phyloP scores from a whole-genome alignment of 2,797 vertebrate genomes.

The Gobio occitaniae region DNA sequence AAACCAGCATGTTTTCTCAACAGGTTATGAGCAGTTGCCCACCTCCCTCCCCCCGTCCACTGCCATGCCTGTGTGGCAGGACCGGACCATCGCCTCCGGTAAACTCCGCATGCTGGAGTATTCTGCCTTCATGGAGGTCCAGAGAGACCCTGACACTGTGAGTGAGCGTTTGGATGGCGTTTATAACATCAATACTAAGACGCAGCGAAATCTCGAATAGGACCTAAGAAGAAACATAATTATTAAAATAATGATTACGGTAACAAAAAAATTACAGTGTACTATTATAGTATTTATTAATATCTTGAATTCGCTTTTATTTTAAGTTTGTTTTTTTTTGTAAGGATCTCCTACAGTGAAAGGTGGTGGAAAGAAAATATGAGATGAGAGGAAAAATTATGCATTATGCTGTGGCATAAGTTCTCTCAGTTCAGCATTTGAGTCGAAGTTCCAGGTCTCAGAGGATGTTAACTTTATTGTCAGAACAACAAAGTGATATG shows the following conservation, averaged over 20 bases:
- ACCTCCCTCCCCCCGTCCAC: slow-evolving; percentile 85
- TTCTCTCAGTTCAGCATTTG: too few species aligned
- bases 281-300: too few species aligned
- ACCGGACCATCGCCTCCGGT: slow-evolving; percentile 91
- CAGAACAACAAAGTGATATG: too few species aligned
- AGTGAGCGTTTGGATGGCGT: background rate
- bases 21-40: slow-evolving; percentile 90
- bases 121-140: slow-evolving; percentile 94
- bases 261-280: too few species aligned
- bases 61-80: slow-evolving; percentile 91
- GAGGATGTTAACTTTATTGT: too few species aligned
- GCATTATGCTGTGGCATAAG: too few species aligned
- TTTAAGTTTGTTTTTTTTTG: too few species aligned
- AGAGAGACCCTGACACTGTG: slow-evolving; percentile 92
- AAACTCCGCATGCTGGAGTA: slow-evolving; percentile 93
- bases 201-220: background rate
- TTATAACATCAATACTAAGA: background rate
- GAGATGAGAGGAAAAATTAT: too few species aligned
- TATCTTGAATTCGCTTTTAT: too few species aligned
- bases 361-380: background rate
- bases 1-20: slow-evolving; percentile 34
- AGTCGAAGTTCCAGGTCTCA: too few species aligned
- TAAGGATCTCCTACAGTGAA: too few species aligned
- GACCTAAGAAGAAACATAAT: background rate
- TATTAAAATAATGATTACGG: background rate